phyloP scores from a whole-genome alignment of 2,797 vertebrate genomes.

The Monodelphis domestica region DNA sequence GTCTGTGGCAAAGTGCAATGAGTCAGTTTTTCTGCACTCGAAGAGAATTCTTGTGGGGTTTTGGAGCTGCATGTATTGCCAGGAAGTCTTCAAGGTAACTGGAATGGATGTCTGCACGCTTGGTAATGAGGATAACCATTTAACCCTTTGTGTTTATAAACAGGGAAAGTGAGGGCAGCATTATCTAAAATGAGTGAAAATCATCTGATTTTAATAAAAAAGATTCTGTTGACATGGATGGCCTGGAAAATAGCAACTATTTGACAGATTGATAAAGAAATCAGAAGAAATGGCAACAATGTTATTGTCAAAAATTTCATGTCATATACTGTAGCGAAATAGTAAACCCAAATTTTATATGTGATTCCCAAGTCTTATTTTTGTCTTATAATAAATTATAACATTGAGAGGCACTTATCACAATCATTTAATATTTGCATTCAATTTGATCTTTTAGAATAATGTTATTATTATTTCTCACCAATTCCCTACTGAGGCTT shows the following conservation, averaged over 20 bases:
- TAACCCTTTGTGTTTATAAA: slow-evolving; percentile 33
- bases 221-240: slow-evolving; percentile 30
- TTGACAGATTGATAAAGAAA: slow-evolving; percentile 40
- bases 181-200: slow-evolving; percentile 8
- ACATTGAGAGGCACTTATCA: background rate
- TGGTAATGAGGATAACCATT: slow-evolving; percentile 36
- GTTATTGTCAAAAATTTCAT: background rate
- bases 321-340: slow-evolving; percentile 4
- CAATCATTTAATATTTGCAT: background rate
- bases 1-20: slow-evolving; percentile 1
- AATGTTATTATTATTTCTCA: slow-evolving; percentile 57
- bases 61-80: background rate
- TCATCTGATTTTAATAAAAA: background rate
- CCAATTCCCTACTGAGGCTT: slow-evolving; percentile 55
- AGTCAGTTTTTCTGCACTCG: background rate
- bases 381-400: background rate
- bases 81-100: slow-evolving; percentile 45
- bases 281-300: slow-evolving; percentile 8
- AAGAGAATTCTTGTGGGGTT: slow-evolving; percentile 2
- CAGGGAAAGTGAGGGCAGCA: slow-evolving; percentile 43
- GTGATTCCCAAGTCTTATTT: background rate
- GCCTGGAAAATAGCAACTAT: slow-evolving; percentile 35
- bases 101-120: slow-evolving; percentile 17
- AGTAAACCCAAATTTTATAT: background rate
- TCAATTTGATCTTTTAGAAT: slow-evolving; percentile 41